Evolutionary conservation across 2,888 invertebrate genomes (phyloP).

Genomic region (Eupelmus urozonus): DNA sequence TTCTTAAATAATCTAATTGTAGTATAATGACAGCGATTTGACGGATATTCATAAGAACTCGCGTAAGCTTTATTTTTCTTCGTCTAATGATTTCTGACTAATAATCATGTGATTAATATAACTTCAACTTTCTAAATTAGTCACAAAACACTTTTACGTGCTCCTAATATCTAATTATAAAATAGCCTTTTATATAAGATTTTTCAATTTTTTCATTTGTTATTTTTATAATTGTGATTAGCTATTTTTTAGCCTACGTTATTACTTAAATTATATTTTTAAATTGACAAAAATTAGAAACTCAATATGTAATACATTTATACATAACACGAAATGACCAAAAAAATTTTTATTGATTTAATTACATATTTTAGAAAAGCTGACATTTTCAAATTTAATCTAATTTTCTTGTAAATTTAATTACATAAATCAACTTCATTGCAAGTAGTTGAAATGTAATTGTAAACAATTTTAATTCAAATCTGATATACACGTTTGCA

Average conservation of each 20-base stretch:
- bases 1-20: neutral
- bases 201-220: neutral
- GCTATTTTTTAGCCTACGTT: neutral
- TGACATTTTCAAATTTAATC: too few species aligned
- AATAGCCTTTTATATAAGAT: neutral
- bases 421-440: neutral
- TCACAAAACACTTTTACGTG: slow-evolving; percentile 8
- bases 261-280: neutral
- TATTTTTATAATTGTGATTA: neutral
- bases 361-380: too few species aligned
- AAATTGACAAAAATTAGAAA: neutral
- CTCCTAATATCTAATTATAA: slow-evolving; percentile 13
- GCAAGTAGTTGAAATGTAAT: too few species aligned
- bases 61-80: slow-evolving; percentile 14
- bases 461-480: too few species aligned
- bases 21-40: too few species aligned
- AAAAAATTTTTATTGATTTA: too few species aligned
- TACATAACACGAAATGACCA: neutral
- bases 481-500: too few species aligned
- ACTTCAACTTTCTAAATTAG: slow-evolving; percentile 36
- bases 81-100: slow-evolving; percentile 24
- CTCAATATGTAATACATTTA: neutral
- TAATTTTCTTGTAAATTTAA: too few species aligned
- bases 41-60: neutral
- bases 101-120: slow-evolving; percentile 31